Conservation (phyloP, 1,140 invertebrate species). For the Drosophila nannoptera region DNA sequence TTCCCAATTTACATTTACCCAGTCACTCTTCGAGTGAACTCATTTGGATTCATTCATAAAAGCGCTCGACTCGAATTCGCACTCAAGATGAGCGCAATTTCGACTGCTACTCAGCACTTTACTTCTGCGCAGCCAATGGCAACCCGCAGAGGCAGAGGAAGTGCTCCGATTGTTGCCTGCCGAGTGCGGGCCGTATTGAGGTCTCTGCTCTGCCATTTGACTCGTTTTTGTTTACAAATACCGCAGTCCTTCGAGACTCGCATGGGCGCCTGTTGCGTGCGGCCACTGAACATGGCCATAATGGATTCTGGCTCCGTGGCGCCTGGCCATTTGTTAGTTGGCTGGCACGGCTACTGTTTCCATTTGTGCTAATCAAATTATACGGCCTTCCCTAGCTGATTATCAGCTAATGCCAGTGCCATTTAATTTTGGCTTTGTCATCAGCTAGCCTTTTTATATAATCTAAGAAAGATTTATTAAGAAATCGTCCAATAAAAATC, state of each 20-base stretch:
- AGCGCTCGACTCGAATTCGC: neutral
- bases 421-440: slow-evolving; percentile 33
- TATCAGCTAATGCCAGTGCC: slow-evolving; percentile 11
- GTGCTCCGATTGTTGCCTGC: neutral
- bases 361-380: slow-evolving; percentile 40
- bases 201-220: slow-evolving; percentile 11
- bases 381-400: slow-evolving; percentile 24
- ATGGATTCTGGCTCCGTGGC: slow-evolving; percentile 23
- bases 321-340: neutral
- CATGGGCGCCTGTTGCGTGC: slow-evolving; percentile 58
- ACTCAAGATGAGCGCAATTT: slow-evolving; percentile 25
- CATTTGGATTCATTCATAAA: slow-evolving; percentile 30
- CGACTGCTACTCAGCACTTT: neutral
- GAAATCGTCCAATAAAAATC: slow-evolving; percentile 25
- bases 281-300: slow-evolving; percentile 8
- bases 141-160: neutral
- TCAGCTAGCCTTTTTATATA: slow-evolving; percentile 27
- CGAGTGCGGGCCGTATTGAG: neutral
- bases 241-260: slow-evolving; percentile 32
- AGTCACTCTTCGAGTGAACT: slow-evolving; percentile 3
- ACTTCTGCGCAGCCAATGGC: slow-evolving; percentile 18
- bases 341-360: slow-evolving; percentile 9
- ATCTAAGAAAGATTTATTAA: slow-evolving; percentile 45
- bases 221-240: slow-evolving; percentile 61
- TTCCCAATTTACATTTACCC: slow-evolving; percentile 27